A percentile compares a stretch with the other conserved stretches of the same genome.
phyloP scores from a whole-genome alignment of 2,113 vertebrate species.

The Larimichthys crocea region DNA sequence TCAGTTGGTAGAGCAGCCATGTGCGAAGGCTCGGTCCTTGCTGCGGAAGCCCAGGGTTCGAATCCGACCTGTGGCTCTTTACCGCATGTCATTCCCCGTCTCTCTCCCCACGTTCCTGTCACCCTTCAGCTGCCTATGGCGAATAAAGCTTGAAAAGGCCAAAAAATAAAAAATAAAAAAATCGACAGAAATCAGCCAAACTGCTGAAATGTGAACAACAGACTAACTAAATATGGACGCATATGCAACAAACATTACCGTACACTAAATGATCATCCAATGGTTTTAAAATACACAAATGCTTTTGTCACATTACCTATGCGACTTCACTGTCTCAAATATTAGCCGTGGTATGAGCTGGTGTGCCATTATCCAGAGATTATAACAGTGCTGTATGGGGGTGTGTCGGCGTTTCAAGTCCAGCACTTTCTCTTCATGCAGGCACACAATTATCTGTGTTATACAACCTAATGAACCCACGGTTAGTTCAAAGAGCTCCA shows the following conservation, averaged over 20 bases:
- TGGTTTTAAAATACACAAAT: neutral
- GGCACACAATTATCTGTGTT: slow-evolving; percentile 37
- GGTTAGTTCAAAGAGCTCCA: slow-evolving; percentile 33
- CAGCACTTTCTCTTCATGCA: slow-evolving; percentile 11
- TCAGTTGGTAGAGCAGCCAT: too few relatives aligned
- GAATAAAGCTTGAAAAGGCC: too few relatives aligned
- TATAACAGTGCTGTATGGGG: neutral
- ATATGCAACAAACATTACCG: neutral
- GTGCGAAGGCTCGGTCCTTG: too few relatives aligned
- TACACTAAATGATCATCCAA: neutral
- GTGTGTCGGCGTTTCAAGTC: slow-evolving; percentile 18
- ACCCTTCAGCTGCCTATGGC: too few relatives aligned
- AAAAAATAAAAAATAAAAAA: too few relatives aligned
- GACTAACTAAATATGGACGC: too few relatives aligned
- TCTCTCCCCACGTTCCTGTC: too few relatives aligned
- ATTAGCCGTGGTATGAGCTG: neutral
- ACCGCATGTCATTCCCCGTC: too few relatives aligned
- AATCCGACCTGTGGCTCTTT: too few relatives aligned
- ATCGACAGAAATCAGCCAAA: neutral
- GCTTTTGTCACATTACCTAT: neutral
- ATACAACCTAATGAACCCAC: slow-evolving; percentile 52
- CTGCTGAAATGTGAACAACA: slow-evolving; percentile 1
- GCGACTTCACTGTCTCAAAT: neutral
- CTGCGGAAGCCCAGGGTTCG: too few relatives aligned
- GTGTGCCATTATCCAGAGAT: slow-evolving; percentile 2